Base-by-base conservation (phyloP, 2,797 vertebrate genomes). In the Pelodytes ibericus region DNA sequence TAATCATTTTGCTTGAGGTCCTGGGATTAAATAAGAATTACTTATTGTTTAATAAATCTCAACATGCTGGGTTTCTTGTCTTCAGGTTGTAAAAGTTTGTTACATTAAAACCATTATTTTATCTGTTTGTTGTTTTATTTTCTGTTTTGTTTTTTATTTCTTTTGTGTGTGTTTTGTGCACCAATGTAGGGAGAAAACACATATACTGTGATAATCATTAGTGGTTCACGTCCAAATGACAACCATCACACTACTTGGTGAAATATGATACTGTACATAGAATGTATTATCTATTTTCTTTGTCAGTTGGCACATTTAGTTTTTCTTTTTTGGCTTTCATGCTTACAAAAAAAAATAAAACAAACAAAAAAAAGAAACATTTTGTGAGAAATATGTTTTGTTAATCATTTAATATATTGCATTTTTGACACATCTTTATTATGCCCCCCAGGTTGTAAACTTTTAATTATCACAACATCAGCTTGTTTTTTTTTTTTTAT, bases 171-270 rank as follows among this genome's bases (percentile, higher is more conserved):
- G 88, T 91, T 89, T 95, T 95, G 86, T 94, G 92, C 93, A 95
- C 93, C 88, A 90, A 88, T 91, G 88, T 91, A 93, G 87, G 87
- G 92, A 92, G 90, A 53, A 92, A 90, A 90, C 90, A 90, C 95
- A 95, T 93, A 90, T 90, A 93, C 91, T 94, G 95, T 98, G 96
- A 95, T 94, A 91, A 92, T 93, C 93, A 91, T 91, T 90, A 91
- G 91, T 94, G 93, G 91, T 95, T 95, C 92, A 93, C 93, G 87
- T 93, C 91, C 64, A 69, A 27, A 74, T 73, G 47, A 74, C 63
- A 74, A 63, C 39, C 56, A 56, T 71, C 71, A 79, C 71, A 41
- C 41, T 73, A 73, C 71, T 69, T 73, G 30, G 60, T 69, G 77
- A 79, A 26, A 69, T 78, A 72, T 68, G 76, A 72, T 56, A 68